A percentile compares a stretch with the other conserved stretches of the same genome.
Evolutionary conservation across 2,888 invertebrate species (phyloP).

Genomic region (Phortica okadai): DNA sequence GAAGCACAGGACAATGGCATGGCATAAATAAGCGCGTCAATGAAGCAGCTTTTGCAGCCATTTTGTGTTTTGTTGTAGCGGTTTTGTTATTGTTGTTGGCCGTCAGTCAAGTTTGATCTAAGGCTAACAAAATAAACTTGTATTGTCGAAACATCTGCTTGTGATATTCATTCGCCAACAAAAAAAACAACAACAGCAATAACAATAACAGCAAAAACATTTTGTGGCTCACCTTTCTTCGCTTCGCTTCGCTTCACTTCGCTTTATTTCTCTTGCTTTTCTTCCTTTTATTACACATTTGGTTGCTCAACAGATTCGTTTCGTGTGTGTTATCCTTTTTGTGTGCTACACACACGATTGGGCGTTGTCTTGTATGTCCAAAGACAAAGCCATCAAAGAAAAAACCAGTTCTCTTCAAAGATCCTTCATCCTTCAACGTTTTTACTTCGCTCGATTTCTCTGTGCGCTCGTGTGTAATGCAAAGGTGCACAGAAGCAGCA

Average conservation of each 20-base stretch:
- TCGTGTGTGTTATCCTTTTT: slow-evolving; percentile 15
- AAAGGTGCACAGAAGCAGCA: slow-evolving; percentile 28
- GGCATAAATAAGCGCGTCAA: neutral
- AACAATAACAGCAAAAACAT: too few species aligned
- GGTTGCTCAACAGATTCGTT: neutral
- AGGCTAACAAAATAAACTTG: neutral
- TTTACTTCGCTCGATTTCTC: neutral
- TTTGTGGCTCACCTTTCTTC: too few species aligned
- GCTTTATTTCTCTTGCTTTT: neutral
- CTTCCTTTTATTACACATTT: neutral
- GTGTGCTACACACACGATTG: slow-evolving; percentile 37
- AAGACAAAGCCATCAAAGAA: neutral
- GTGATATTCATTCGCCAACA: too few species aligned
- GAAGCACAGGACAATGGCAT: slow-evolving; percentile 3
- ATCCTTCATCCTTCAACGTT: neutral
- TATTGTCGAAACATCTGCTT: slow-evolving; percentile 9
- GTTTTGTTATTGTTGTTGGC: neutral
- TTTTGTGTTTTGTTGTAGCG: neutral
- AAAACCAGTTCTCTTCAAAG: neutral
- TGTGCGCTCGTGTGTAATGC: neutral
- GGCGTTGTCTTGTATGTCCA: slow-evolving; percentile 4
- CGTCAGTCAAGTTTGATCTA: neutral
- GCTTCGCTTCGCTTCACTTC: neutral
- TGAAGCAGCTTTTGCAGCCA: slow-evolving; percentile 29
- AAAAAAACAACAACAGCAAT: too few species aligned